Percentiles rank a stretch among this genome's conserved stretches.
Evolutionary conservation across 2,113 vertebrate genomes (phyloP).

Genomic region (Mystacornis crossleyi): DNA sequence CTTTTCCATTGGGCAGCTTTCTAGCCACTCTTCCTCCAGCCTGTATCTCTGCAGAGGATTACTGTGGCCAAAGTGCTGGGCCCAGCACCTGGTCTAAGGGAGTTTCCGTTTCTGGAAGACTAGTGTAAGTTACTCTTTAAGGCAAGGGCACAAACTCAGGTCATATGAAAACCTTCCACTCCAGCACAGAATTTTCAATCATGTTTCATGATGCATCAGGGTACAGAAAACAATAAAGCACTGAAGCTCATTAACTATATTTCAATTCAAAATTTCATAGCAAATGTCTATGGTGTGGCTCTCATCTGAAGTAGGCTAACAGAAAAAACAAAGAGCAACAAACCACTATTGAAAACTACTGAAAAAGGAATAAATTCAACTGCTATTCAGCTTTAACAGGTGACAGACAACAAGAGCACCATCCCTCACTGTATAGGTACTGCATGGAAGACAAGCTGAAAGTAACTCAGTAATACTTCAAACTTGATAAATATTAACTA

Average conservation of each 20-base stretch:
- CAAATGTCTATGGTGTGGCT: background rate
- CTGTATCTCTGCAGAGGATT: background rate
- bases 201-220: background rate
- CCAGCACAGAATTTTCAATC: background rate
- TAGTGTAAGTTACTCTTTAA: background rate
- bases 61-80: background rate
- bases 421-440: background rate
- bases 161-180: background rate
- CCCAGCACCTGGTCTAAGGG: background rate
- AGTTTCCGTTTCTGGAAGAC: background rate
- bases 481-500: background rate
- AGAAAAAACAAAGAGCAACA: background rate
- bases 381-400: background rate
- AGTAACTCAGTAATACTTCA: background rate
- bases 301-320: background rate
- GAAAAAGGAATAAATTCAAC: background rate
- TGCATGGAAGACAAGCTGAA: background rate
- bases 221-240: background rate
- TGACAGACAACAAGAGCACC: background rate
- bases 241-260: background rate
- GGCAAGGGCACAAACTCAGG: background rate
- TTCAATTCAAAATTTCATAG: background rate
- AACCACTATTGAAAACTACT: background rate
- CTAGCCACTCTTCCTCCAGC: background rate
- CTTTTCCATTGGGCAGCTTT: background rate